Evolutionary conservation across 2,888 invertebrate species (phyloP).

Genomic region (Deilephila elpenor): DNA sequence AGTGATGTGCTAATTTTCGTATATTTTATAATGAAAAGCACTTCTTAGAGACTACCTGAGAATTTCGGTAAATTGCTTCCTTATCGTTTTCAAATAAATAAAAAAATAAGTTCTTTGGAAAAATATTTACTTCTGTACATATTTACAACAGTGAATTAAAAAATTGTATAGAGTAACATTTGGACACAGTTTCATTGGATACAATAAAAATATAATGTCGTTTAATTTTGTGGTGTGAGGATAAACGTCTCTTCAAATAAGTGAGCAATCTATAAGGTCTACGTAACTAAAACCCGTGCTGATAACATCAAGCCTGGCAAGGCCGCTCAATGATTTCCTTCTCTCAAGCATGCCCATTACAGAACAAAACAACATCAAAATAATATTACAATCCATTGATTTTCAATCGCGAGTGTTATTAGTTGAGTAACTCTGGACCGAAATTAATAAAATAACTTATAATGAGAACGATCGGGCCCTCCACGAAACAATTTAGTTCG

Average conservation of each 20-base stretch:
- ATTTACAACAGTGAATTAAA: slow-evolving; percentile 64
- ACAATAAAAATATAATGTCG: slow-evolving; percentile 15
- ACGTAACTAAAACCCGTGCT: background rate
- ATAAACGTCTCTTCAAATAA: slow-evolving; percentile 1
- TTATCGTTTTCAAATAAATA: background rate
- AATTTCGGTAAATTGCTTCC: no score
- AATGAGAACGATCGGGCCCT: no score
- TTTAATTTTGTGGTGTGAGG: background rate
- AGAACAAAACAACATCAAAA: background rate
- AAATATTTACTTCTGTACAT: slow-evolving; percentile 80
- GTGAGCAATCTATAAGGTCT: slow-evolving; percentile 5
- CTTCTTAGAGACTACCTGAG: no score
- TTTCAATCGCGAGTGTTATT: background rate
- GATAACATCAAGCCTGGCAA: background rate
- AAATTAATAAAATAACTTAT: no score
- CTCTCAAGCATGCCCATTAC: background rate
- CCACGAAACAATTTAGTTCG: background rate
- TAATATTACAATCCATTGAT: background rate
- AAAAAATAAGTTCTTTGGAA: slow-evolving; percentile 60
- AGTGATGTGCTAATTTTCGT: no score
- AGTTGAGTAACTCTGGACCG: background rate
- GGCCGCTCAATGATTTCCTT: background rate
- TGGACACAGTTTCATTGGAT: slow-evolving; percentile 23
- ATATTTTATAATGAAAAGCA: no score
- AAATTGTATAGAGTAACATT: slow-evolving; percentile 22